Evolutionary conservation across 2,888 invertebrate species (phyloP).

Genomic region (Megalurothrips usitatus): DNA sequence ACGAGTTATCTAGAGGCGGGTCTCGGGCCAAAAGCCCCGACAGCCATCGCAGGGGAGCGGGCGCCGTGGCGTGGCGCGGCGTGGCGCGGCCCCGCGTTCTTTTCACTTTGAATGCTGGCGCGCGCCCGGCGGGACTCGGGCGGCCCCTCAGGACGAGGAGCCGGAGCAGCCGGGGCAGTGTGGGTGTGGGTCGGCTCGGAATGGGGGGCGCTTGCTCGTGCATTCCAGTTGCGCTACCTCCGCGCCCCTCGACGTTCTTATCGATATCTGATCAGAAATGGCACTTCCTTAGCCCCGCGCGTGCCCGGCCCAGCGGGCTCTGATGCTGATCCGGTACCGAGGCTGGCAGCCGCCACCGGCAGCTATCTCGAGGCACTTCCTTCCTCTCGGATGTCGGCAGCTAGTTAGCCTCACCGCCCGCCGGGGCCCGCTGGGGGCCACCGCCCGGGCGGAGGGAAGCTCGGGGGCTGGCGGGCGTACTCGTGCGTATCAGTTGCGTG

Average conservation of each 20-base stretch:
- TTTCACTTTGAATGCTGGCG: slow-evolving; percentile 19
- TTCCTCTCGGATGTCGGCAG: background rate
- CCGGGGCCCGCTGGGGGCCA: too few species aligned
- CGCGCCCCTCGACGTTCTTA: background rate
- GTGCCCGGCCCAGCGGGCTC: background rate
- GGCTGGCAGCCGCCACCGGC: background rate
- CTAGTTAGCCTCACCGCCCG: too few species aligned
- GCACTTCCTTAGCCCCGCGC: background rate
- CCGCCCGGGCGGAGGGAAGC: too few species aligned
- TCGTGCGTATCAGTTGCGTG: too few species aligned
- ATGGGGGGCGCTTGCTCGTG: background rate
- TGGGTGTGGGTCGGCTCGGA: too few species aligned
- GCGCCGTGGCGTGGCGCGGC: background rate
- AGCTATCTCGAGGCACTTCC: background rate
- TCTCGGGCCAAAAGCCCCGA: background rate
- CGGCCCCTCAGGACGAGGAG: background rate
- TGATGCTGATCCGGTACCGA: background rate
- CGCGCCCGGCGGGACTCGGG: background rate
- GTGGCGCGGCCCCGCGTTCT: background rate
- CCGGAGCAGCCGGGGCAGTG: background rate
- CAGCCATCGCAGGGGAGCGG: background rate
- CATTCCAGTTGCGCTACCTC: background rate
- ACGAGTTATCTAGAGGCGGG: background rate
- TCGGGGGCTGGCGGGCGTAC: too few species aligned
- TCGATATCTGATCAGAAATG: slow-evolving; percentile 19